Base-by-base conservation (phyloP, 1,140 invertebrate species). In the Rhopalosiphum maidis region DNA sequence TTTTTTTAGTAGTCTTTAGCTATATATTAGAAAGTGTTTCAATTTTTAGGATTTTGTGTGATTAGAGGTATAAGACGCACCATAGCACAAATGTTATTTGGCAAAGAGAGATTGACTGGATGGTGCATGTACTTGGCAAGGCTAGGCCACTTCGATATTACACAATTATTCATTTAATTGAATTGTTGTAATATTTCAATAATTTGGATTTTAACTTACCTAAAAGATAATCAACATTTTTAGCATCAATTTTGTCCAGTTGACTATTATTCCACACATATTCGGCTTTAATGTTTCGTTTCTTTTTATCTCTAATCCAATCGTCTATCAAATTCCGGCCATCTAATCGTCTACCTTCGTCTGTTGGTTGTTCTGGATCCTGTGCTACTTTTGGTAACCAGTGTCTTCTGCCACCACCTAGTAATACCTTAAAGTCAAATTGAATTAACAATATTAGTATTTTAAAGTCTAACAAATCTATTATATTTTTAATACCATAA, bases 401-500 rank as follows among this genome's bases (percentile, higher is more conserved):
- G 94, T 97, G 97, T 8, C 96, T 95, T 91, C 97, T 95, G 4
- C 97, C 97, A 83, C 97, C 97, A 11, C 97, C 97, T 93, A 98
- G 95, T 94, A 97, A 96, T 0, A 98, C 97, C 96, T 96, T 94
- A 22, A 95, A 83, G 4, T 88, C 1, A 51, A 87, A 85, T 23
- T 1, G n/a, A 68, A 68, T 68, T n/a, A 68, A 68, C 6, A 77
- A n/a, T 77, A 5, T n/a, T n/a, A 77, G 30, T 6, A 77, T 77
- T 68, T 9, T 23, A 60, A 15, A 68, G 30, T 15, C 0, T 77
- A n/a, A 2, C 4, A 77, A 18, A 15, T 77, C 60, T 77, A n/a
- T n/a, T n/a, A 18, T 18, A 77, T 18, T n/a, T 77, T n/a, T 5
- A n/a, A 18, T 22, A 18, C 5, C 4, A 30, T n/a, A 68, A 68